These are phyloP conservation scores for Hippocampus kuda DNA, from an alignment of 2,797 vertebrate genomes.

Conservation along the genomic window DNA sequence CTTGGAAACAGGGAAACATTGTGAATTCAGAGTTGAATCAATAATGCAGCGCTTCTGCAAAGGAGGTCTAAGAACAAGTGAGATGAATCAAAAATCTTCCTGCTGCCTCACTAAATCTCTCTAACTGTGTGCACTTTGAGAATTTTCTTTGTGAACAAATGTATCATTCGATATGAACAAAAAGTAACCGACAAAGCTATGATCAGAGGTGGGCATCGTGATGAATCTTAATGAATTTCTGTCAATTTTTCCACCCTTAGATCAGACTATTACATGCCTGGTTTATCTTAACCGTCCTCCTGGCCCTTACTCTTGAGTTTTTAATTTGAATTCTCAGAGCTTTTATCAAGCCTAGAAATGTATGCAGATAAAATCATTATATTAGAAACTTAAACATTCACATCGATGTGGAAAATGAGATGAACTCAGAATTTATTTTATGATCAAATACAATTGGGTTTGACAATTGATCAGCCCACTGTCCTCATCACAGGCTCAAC, in stretches of 20 bases:
- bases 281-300: background rate
- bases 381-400: too few relatives aligned
- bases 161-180: background rate
- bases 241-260: background rate
- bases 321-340: too few relatives aligned
- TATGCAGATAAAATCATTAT: too few relatives aligned
- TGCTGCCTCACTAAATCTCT: background rate
- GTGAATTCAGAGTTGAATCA: slow-evolving; percentile 31
- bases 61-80: background rate
- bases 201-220: background rate
- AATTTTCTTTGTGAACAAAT: background rate
- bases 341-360: too few relatives aligned
- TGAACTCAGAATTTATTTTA: background rate
- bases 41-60: slow-evolving; percentile 34
- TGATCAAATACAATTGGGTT: background rate
- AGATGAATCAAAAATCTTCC: background rate
- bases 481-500: background rate
- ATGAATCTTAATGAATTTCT: background rate
- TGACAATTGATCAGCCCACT: background rate
- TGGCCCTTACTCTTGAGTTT: too few relatives aligned
- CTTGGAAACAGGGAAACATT: slow-evolving; percentile 15
- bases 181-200: background rate
- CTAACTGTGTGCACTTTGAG: background rate
- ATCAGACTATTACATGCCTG: background rate
- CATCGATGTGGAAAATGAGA: too few relatives aligned